A percentile compares a stretch with the other conserved stretches of the same genome.
phyloP scores from a whole-genome alignment of 1,140 invertebrate genomes.

The Aphelinus certus region DNA sequence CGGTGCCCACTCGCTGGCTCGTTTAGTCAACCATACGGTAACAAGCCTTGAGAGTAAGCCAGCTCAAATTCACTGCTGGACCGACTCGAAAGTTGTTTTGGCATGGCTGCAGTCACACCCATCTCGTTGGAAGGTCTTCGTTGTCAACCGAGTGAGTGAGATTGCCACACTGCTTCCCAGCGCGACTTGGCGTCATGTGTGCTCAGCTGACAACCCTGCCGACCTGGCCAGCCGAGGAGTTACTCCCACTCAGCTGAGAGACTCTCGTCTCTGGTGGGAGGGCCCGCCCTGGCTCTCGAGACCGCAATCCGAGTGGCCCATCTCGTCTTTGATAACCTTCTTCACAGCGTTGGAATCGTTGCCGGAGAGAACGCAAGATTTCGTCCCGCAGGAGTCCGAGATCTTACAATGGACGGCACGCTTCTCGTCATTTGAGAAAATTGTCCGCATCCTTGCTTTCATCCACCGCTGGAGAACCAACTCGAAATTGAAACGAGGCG shows the following conservation, averaged over 20 bases:
- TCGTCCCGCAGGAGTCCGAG: background rate
- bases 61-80: slow-evolving; percentile 6
- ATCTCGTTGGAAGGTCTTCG: slow-evolving; percentile 19
- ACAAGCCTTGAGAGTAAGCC: background rate
- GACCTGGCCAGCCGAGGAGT: slow-evolving; percentile 35
- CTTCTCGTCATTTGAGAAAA: background rate
- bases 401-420: background rate
- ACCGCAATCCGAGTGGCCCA: slow-evolving; percentile 1
- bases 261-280: slow-evolving; percentile 36
- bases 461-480: background rate
- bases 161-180: background rate
- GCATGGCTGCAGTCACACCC: slow-evolving; percentile 6
- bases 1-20: background rate
- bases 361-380: background rate
- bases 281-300: slow-evolving; percentile 29
- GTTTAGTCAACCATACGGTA: background rate
- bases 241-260: slow-evolving; percentile 11
- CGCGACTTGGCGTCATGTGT: slow-evolving; percentile 6
- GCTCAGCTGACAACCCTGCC: slow-evolving; percentile 36
- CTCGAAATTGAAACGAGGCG: background rate
- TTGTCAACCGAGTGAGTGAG: slow-evolving; percentile 20
- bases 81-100: slow-evolving; percentile 18
- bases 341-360: too few relatives aligned
- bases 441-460: background rate
- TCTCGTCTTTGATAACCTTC: too few relatives aligned